Conservation (phyloP, 1,140 invertebrate genomes). For the Diorhabda sublineata region DNA sequence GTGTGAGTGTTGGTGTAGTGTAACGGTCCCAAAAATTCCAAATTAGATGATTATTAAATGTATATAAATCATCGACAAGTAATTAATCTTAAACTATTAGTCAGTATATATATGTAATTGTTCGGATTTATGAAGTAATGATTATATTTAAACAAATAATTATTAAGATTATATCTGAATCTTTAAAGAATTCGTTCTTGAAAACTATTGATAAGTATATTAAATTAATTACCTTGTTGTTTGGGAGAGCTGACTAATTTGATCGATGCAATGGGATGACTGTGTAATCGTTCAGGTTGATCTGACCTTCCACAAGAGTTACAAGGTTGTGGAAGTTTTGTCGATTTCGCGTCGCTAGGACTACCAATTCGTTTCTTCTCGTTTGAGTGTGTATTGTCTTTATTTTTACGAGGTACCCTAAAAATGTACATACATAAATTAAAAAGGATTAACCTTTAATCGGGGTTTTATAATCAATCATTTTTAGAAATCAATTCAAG, state of each 20-base stretch:
- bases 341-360: conserved; percentile 29
- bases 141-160: no score
- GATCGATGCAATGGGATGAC: conserved; percentile 50
- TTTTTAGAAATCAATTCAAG: background rate
- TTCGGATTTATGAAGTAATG: no score
- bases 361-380: background rate
- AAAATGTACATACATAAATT: background rate
- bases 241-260: conserved; percentile 12
- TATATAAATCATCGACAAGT: no score
- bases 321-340: conserved; percentile 51
- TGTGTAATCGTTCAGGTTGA: conserved; percentile 58
- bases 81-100: no score
- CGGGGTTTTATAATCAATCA: conserved; percentile 10
- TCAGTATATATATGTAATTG: no score
- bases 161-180: no score
- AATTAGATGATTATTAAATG: no score
- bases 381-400: background rate
- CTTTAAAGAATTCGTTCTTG: no score
- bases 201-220: no score
- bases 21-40: no score
- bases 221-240: conserved; percentile 19
- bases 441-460: background rate
- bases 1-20: no score
- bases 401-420: background rate
- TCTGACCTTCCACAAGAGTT: conserved; percentile 54